Evolutionary conservation across 2,888 invertebrate genomes (phyloP), one percentile per base, ranked within the genome.

Genomic region (Bruchidius siliquastri): DNA sequence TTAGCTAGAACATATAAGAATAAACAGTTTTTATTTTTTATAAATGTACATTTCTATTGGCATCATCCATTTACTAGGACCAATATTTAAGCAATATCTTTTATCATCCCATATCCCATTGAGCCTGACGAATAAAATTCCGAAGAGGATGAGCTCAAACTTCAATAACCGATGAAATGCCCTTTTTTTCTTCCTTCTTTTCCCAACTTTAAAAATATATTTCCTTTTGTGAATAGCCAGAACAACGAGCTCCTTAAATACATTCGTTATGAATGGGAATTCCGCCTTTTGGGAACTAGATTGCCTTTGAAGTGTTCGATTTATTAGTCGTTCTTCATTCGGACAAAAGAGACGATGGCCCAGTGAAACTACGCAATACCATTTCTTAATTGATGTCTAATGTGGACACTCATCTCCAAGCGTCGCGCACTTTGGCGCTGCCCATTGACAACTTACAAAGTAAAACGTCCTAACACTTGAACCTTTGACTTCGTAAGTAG

Each of bases 201-300:
- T 26, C 69, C 21, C 22, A 69, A 69, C 20, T 69, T 69, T 26
- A 26, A 21, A 26, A 69, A 69, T 69, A 69, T 69, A 69, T 69
- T 69, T 69, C 69, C 26, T 26, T 69, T 21, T 69, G 69, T 21
- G 69, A 69, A 69, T n/a, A 20, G 69, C 26, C 26, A 22, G 26
- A 69, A 20, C 69, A 69, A 26, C 69, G 69, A 69, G 26, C 21
- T n/a, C 21, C 69, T 69, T 69, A 69, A 78, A 78, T 77, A 77
- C 78, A 75, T 77, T 78, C 77, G 75, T 78, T 78, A 78, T 78
- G 77, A 77, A 78, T 78, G 78, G 76, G 74, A 74, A 76, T 77
- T 76, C 76, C 72, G 71, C 74, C 75, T 75, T 78, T 78, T 76
- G 77, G 72, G 72, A 71, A 74, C 74, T 73, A 71, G 72, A 71